Conservation (phyloP, 2,888 invertebrate species). For the Nymphalis urticae region DNA sequence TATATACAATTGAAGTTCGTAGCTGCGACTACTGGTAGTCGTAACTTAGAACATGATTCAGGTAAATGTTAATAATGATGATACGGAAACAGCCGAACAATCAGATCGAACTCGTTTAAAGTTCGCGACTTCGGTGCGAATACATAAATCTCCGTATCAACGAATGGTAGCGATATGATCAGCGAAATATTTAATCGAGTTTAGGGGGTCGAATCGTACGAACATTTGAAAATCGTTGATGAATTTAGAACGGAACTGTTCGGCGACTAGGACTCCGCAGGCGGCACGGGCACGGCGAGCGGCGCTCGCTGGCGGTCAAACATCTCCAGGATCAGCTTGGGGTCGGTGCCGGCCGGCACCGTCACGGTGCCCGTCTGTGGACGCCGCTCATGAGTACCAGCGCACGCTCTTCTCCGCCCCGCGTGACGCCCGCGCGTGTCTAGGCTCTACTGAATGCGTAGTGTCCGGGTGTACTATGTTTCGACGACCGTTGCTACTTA, state of each 20-base stretch:
- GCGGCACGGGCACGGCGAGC: constrained; percentile 68
- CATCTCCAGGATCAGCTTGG: constrained; percentile 80
- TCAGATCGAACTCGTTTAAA: not conserved
- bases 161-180: not conserved
- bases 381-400: constrained; percentile 70
- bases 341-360: constrained; percentile 79
- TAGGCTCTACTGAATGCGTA: constrained; percentile 22
- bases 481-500: not conserved
- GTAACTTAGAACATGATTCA: not conserved
- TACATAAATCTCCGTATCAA: not conserved
- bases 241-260: not conserved
- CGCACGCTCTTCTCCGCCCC: constrained; percentile 71
- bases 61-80: not conserved
- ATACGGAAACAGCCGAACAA: not conserved
- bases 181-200: constrained; percentile 2
- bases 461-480: not conserved
- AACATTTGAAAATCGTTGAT: not conserved
- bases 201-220: not conserved
- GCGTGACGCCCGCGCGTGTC: constrained; percentile 70
- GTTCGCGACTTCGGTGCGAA: constrained; percentile 5
- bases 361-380: constrained; percentile 79
- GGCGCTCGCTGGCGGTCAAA: constrained; percentile 77
- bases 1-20: not conserved
- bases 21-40: not conserved
- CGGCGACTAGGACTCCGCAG: constrained; percentile 44